These are phyloP conservation scores for Dermatemys mawii DNA, from an alignment of 2,113 vertebrate species.

Conservation along the genomic window DNA sequence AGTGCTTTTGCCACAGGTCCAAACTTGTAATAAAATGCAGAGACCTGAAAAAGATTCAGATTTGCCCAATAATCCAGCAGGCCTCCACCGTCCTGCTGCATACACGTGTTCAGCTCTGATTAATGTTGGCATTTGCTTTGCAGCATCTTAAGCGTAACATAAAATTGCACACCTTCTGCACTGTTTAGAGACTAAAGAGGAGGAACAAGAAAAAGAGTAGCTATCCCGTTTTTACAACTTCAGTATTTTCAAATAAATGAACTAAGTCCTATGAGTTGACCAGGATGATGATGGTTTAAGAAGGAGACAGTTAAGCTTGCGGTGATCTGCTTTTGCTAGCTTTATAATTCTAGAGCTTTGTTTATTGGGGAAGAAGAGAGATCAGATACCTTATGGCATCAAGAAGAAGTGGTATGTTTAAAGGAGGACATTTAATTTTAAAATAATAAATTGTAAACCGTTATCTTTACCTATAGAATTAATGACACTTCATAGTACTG, in stretches of 20 bases:
- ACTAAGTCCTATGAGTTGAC: neutral
- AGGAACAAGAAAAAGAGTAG: neutral
- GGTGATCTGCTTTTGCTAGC: neutral
- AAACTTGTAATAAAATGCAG: neutral
- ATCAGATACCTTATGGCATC: neutral
- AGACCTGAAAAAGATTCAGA: neutral
- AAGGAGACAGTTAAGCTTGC: neutral
- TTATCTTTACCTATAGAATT: neutral
- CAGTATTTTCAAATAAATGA: neutral
- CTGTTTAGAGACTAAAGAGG: neutral
- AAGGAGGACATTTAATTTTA: neutral
- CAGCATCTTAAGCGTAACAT: neutral
- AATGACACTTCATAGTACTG: neutral
- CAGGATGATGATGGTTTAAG: neutral
- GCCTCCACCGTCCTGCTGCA: neutral
- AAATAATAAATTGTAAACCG: neutral
- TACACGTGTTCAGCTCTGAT: neutral
- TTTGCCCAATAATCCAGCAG: neutral
- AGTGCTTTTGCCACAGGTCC: neutral
- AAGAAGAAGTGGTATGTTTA: neutral
- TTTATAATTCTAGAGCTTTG: neutral
- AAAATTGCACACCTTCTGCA: neutral
- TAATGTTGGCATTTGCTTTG: neutral
- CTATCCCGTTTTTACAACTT: neutral
- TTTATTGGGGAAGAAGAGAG: neutral